phyloP scores from a whole-genome alignment of 2,113 vertebrate species.

The Heptranchias perlo region DNA sequence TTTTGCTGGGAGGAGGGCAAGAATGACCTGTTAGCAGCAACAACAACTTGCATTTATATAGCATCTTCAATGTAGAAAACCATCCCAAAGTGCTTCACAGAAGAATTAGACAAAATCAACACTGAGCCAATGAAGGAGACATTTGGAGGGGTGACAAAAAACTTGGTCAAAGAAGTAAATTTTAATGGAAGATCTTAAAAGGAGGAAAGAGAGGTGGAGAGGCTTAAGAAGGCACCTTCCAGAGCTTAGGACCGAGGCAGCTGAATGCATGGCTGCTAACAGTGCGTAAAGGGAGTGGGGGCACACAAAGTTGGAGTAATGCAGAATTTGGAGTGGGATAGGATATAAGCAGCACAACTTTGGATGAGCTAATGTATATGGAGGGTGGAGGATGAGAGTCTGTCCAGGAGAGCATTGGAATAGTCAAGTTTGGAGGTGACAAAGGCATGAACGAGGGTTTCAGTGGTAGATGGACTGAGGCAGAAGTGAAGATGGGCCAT shows the following conservation, averaged over 20 bases:
- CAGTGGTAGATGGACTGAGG: not conserved
- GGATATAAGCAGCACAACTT: not conserved
- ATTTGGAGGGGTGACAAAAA: not conserved
- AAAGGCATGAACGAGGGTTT: not conserved
- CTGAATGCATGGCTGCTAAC: not conserved
- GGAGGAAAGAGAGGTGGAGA: too few species aligned
- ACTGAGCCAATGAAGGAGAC: not conserved
- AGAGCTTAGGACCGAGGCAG: not conserved
- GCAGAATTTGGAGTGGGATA: not conserved
- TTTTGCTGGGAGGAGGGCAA: not conserved
- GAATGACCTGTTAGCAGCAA: not conserved
- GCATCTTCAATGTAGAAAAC: not conserved
- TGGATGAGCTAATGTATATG: not conserved
- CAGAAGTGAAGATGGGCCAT: not conserved
- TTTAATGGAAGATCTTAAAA: not conserved
- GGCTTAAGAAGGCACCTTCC: not conserved
- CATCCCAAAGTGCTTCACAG: not conserved
- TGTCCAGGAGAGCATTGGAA: not conserved
- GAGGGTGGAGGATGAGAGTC: not conserved
- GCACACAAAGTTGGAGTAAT: not conserved
- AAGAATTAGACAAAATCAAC: not conserved
- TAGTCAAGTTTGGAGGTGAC: not conserved
- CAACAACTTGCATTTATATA: not conserved
- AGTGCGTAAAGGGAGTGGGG: not conserved
- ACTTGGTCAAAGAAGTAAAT: not conserved